Conservation (phyloP, 92 coral and sea anemone species). For the Ricordea florida region DNA sequence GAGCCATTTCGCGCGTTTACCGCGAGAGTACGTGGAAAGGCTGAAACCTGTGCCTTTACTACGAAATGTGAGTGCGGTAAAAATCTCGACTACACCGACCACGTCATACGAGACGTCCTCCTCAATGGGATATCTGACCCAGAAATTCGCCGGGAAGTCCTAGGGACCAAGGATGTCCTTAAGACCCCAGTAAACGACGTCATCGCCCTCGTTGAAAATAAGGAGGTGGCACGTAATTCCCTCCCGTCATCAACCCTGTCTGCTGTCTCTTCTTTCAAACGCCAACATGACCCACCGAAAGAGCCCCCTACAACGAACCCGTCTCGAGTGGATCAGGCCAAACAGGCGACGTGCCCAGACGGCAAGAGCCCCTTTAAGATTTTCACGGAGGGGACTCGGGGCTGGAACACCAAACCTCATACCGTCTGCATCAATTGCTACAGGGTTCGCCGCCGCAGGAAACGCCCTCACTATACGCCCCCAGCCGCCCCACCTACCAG, state of each 20-base stretch:
- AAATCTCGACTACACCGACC: conserved; percentile 50
- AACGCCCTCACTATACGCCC: conserved; percentile 15
- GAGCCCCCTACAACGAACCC: conserved; percentile 10
- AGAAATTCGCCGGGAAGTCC: conserved; percentile 59
- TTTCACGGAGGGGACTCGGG: conserved; percentile 63
- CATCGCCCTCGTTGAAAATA: conserved; percentile 60
- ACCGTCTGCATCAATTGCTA: conserved; percentile 48
- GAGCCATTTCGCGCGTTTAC: conserved; percentile 62
- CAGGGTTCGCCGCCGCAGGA: conserved; percentile 40
- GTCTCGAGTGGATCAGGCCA: conserved; percentile 13
- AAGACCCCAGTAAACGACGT: conserved; percentile 52
- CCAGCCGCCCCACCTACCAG: conserved; percentile 12
- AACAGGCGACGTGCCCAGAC: conserved; percentile 42
- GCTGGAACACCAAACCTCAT: conserved; percentile 66
- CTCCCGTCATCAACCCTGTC: conserved; percentile 60
- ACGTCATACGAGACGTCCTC: conserved; percentile 48
- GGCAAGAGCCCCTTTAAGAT: conserved; percentile 26
- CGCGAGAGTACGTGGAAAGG: conserved; percentile 68
- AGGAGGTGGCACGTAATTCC: conserved; percentile 75
- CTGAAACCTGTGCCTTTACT: conserved; percentile 59
- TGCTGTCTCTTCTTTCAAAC: conserved; percentile 40
- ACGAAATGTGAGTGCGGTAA: conserved; percentile 50
- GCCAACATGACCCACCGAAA: conserved; percentile 15
- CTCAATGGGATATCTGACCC: conserved; percentile 50
- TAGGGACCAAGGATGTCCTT: conserved; percentile 35